Base-by-base conservation (phyloP, 2,888 invertebrate species). In the Thymelicus acteon region DNA sequence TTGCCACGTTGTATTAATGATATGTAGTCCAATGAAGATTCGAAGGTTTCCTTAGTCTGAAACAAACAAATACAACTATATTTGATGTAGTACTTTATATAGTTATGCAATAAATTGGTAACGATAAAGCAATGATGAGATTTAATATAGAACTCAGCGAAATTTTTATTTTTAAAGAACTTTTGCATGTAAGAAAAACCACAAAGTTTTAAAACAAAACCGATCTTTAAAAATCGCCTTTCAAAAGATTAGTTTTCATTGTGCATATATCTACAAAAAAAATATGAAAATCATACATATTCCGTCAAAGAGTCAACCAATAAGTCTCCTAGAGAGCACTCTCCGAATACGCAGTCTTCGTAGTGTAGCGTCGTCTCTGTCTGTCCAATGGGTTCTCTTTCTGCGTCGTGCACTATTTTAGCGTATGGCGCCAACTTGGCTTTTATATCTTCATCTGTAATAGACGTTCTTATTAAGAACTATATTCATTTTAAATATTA, bases 241-340 rank as follows among this genome's bases (percentile, higher is more conserved):
- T 19, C 19, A 19, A 19, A 19, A 2, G 5, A 31, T 31, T 31
- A 31, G 31, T 31, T 19, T n/a, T n/a, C n/a, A n/a, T n/a, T n/a
- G 19, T 19, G 19, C 19, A 31, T 31, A 31, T 2, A 31, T 1
- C 2, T 31, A 31, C 3, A 40, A 40, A 40, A 10, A 8, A 2
- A 12, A 2, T 19, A n/a, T 31, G 3, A 63, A 8, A 52, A n/a
- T 74, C 95, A 89, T 85, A 96, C 96, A 72, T 91, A 85, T 78
- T 95, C 93, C 2, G 95, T 90, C 85, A 96, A 93, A 0, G 96
- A 94, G 76, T 97, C 97, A 0, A 96, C 94, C 54, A 96, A 87
- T 60, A 96, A 87, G 80, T 96, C 95, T 13, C 97, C 97, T 61
- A 97, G 82, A 67, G 95, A 95, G 77, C 97, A 97, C 83, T 97